A percentile compares a stretch with the other conserved stretches of the same genome.
Conservation (phyloP, 2,888 invertebrate species). For the Lasioglossum figueresi region DNA sequence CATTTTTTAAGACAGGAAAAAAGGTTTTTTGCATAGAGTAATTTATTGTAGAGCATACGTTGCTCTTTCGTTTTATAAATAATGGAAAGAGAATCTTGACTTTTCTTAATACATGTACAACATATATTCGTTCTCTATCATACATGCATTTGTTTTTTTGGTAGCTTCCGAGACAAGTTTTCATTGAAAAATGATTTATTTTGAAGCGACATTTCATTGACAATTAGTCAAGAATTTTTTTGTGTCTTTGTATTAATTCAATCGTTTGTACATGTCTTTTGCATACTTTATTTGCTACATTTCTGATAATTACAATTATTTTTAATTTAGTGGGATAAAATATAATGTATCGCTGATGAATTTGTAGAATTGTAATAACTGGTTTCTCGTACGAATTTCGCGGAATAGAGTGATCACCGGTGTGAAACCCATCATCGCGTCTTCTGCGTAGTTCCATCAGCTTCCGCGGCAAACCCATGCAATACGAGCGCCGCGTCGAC, state of each 20-base stretch:
- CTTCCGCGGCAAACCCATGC: conserved; percentile 11
- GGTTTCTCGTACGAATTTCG: background rate
- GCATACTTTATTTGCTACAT: too few relatives aligned
- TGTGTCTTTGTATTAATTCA: too few relatives aligned
- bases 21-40: background rate
- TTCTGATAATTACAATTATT: background rate
- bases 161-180: too few relatives aligned
- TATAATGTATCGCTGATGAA: background rate
- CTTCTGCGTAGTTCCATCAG: background rate
- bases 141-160: too few relatives aligned
- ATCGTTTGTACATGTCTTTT: too few relatives aligned
- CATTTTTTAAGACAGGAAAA: background rate
- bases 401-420: background rate
- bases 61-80: too few relatives aligned
- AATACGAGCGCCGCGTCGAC: background rate
- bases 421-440: background rate
- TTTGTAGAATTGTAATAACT: background rate
- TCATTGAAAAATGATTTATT: background rate
- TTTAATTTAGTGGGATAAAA: background rate
- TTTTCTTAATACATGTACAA: too few relatives aligned
- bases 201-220: too few relatives aligned
- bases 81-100: too few relatives aligned
- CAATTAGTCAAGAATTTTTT: too few relatives aligned
- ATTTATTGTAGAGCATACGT: too few relatives aligned
- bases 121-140: too few relatives aligned